Evolutionary conservation across 2,888 invertebrate species (phyloP).

Genomic region (Barypeithes pellucidus): DNA sequence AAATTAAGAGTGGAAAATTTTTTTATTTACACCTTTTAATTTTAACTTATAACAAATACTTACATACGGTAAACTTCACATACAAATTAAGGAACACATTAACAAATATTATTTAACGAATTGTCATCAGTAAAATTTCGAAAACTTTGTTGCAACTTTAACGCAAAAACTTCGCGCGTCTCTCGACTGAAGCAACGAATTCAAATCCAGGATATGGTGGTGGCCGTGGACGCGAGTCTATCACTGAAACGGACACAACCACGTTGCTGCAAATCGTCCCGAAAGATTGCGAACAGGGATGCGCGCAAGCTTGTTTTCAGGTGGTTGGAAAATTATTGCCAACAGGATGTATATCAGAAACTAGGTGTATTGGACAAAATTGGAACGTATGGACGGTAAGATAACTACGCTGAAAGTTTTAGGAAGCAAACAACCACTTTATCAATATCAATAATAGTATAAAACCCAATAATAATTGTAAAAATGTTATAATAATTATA

Average conservation of each 20-base stretch:
- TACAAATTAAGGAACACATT: too few species aligned
- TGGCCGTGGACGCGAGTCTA: slow-evolving; percentile 4
- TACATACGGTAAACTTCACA: too few species aligned
- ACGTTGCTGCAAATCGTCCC: slow-evolving; percentile 25
- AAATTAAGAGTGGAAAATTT: too few species aligned
- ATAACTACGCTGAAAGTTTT: too few species aligned
- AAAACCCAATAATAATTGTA: too few species aligned
- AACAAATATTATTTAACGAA: neutral
- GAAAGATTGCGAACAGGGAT: slow-evolving; percentile 1
- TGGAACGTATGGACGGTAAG: neutral
- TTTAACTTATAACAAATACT: too few species aligned
- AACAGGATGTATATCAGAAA: neutral
- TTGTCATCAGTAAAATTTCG: neutral
- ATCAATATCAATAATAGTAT: too few species aligned
- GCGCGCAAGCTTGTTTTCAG: slow-evolving; percentile 25
- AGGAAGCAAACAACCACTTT: too few species aligned
- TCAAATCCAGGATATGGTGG: neutral
- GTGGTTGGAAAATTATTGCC: slow-evolving; percentile 24
- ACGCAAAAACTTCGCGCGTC: neutral
- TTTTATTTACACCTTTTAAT: too few species aligned
- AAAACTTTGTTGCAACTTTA: neutral
- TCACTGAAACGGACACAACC: slow-evolving; percentile 6
- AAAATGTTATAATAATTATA: too few species aligned
- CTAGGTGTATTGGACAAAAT: neutral
- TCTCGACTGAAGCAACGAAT: neutral